Base-by-base conservation (phyloP, 2,113 vertebrate species). In the Parus major region DNA sequence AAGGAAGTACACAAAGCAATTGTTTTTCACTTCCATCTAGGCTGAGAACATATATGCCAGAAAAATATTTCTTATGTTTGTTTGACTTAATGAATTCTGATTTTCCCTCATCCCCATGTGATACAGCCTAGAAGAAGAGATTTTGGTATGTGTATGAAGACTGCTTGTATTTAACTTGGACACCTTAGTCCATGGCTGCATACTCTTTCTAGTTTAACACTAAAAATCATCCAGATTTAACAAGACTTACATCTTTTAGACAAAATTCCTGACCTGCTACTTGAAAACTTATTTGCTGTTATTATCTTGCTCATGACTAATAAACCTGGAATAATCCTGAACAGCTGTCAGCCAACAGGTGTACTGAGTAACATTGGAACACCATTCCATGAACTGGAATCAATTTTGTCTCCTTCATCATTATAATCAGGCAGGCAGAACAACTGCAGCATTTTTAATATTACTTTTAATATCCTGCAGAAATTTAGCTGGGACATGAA, bases 301-400 rank as follows among this genome's bases (percentile, higher is more conserved):
- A 61, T 52, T 57, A 39, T 52, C 69, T 73, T 92, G 53, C 42
- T 79, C 85, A 71, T 93, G 87, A 96, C 83, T 94, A 97, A 94
- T 79, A 96, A 97, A 93, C 39, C 50, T 91, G 69, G 57, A 96
- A 81, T 94, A 95, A 97, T 95, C 73, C 68, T 60, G 20, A 95
- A 85, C 96, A 97, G 93, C 92, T 97, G 96, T 87, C 28, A 71
- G 81, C 49, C 82, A 96, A 84, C 94, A 97, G 95, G 88, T 93
- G 95, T 82, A 66, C 70, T 50, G 55, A 93, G 42, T 70, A 91
- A 82, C 66, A 76, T 0, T n/a, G 70, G 84, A 91, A 96, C 53
- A 66, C 35, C 22, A 68, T 63, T 70, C 80, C 88, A 69, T n/a
- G 81, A 86, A 92, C 70, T 80, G 60, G 71, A 93, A 97, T 90